These are phyloP conservation scores for Aix galericulata DNA, from an alignment of 2,113 vertebrate species.

Conservation along the genomic window DNA sequence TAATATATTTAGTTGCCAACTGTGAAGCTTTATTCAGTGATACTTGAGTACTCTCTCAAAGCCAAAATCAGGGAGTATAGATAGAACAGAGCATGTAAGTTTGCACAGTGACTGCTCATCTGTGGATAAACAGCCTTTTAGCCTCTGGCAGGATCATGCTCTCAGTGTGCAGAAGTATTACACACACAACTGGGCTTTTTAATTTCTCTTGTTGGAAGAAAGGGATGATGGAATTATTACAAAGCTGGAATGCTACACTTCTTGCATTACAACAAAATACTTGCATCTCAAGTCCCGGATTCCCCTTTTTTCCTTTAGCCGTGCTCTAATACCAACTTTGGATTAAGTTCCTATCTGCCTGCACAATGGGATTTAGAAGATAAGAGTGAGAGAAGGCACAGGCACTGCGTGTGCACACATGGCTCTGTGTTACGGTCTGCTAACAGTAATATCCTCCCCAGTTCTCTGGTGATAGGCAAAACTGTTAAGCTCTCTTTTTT, in stretches of 20 bases:
- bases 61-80: neutral
- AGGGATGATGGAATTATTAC: neutral
- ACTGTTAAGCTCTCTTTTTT: neutral
- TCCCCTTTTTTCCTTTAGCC: neutral
- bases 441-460: neutral
- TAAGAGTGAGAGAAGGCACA: neutral
- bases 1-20: neutral
- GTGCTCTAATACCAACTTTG: neutral
- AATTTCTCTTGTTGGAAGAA: neutral
- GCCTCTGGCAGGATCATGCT: constrained; percentile 62
- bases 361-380: neutral
- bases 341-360: neutral
- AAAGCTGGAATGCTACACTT: neutral
- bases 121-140: constrained; percentile 50
- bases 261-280: neutral
- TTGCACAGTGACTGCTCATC: constrained; percentile 55
- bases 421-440: neutral
- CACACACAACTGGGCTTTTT: constrained; percentile 66
- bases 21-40: neutral
- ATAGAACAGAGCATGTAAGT: neutral
- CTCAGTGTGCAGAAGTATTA: constrained; percentile 57
- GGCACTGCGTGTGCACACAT: accelerated
- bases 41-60: constrained; percentile 24
- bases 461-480: neutral
- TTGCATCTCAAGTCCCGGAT: neutral